Evolutionary conservation across 2,113 vertebrate genomes (phyloP).

Genomic region (Hylia prasina): DNA sequence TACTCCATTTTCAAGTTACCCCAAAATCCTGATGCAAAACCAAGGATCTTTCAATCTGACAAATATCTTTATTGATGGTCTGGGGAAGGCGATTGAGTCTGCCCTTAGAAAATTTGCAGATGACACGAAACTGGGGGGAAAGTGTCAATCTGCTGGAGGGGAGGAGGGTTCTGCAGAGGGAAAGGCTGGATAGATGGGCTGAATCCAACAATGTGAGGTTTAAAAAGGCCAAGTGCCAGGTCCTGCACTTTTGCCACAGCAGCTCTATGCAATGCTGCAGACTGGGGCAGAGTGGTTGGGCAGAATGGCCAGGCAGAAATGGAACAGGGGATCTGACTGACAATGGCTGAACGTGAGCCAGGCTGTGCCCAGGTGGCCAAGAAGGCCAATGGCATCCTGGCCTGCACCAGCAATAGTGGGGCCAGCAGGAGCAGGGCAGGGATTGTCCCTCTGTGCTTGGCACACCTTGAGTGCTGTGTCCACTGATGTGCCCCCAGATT

Average conservation of each 20-base stretch:
- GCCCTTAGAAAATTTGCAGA: not conserved
- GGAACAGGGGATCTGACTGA: fast-evolving
- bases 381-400: not conserved
- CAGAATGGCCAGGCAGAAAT: fast-evolving
- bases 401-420: fast-evolving
- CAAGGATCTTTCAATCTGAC: not conserved
- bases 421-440: fast-evolving
- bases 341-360: not conserved
- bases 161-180: not conserved
- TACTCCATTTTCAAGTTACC: not conserved
- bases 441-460: fast-evolving
- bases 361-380: not conserved
- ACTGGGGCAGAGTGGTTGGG: not conserved
- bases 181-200: no score
- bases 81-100: not conserved
- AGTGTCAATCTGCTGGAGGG: not conserved
- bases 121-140: fast-evolving
- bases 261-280: no score
- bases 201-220: fast-evolving
- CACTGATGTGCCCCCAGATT: fast-evolving
- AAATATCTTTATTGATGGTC: not conserved
- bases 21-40: not conserved
- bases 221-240: fast-evolving
- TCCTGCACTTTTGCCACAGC: not conserved
- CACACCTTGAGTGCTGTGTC: no score